These are phyloP conservation scores for Notodonta ziczac DNA, from an alignment of 2,888 invertebrate genomes.

Conservation along the genomic window DNA sequence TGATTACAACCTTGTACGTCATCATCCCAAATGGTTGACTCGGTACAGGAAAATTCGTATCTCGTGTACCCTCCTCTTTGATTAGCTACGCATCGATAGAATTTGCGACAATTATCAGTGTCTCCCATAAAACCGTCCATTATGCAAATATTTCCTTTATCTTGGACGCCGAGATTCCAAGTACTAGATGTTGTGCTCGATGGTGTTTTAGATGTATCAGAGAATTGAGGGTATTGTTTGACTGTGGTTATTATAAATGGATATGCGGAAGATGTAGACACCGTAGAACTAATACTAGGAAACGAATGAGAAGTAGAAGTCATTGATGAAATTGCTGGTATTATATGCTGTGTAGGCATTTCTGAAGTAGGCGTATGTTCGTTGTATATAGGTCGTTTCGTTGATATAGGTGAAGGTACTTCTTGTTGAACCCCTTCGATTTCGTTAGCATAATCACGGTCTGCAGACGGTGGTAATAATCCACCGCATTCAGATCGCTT, in stretches of 20 bases:
- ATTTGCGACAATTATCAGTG: conserved; percentile 88
- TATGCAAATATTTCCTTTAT: conserved; percentile 71
- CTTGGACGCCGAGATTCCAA: conserved; percentile 21
- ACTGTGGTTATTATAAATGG: neutral
- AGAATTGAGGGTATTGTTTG: neutral
- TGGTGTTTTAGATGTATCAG: conserved; percentile 20
- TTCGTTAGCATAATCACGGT: conserved; percentile 71
- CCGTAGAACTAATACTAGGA: neutral
- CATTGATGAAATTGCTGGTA: neutral
- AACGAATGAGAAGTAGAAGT: neutral
- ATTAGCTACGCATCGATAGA: conserved; percentile 90
- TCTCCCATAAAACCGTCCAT: conserved; percentile 90
- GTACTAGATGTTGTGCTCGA: conserved; percentile 13
- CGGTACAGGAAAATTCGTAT: conserved; percentile 90
- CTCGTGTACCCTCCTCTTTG: conserved; percentile 86
- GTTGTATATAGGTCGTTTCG: conserved; percentile 40
- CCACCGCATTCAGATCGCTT: conserved; percentile 88
- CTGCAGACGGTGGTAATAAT: conserved; percentile 23
- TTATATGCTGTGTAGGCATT: conserved; percentile 11
- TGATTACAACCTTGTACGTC: conserved; percentile 89
- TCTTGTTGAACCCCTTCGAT: conserved; percentile 62
- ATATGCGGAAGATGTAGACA: neutral
- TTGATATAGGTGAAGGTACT: conserved; percentile 64
- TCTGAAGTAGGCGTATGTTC: conserved; percentile 22
- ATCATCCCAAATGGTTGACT: conserved; percentile 92